Base-by-base conservation (phyloP, 2,888 invertebrate species). In the Lycia hirtaria region DNA sequence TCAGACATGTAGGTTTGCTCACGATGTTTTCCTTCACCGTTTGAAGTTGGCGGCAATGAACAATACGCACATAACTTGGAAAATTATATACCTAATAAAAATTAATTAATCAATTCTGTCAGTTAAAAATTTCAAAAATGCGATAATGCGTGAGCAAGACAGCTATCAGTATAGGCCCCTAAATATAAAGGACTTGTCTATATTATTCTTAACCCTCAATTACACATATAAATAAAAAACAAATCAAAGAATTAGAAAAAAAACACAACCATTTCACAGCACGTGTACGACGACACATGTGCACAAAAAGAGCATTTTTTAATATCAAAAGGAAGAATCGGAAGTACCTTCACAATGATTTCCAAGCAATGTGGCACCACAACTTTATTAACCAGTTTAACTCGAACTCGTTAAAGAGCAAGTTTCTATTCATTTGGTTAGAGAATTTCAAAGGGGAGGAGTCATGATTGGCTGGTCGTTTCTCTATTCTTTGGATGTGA, bases 271-370 rank as follows among this genome's bases (percentile, higher is more conserved):
- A 60, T 54, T 37, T 41, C 49, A 59, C 43, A 72, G 80, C 79
- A 79, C 80, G 79, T 79, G 79, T 75, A 70, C 43, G 37, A 47
- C 43, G 60, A 59, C 75, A 77, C 76, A 77, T 75, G 75, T 69
- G 73, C 62, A 68, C 62, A 68, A 65, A 69, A 75, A 71, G 68
- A 62, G 67, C 67, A 69, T 68, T 69, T 61, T 61, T 64, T 52
- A 52, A 57, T 62, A 68, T 78, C 66, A 72, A 77, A 76, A 74
- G 72, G 78, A 73, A 60, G 76, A 74, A 78, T 78, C 78, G 78
- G 78, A 78, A 78, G 65, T 73, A 51, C 62, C 38, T 64, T 65
- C 67, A 70, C 67, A 64, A 66, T 49, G 49, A 56, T 45, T 51
- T 56, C 40, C 40, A 56, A 33, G 45, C 32, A 47, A 54, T 28